phyloP scores from a whole-genome alignment of 1,140 invertebrate species.

The Caenorhabditis remanei region DNA sequence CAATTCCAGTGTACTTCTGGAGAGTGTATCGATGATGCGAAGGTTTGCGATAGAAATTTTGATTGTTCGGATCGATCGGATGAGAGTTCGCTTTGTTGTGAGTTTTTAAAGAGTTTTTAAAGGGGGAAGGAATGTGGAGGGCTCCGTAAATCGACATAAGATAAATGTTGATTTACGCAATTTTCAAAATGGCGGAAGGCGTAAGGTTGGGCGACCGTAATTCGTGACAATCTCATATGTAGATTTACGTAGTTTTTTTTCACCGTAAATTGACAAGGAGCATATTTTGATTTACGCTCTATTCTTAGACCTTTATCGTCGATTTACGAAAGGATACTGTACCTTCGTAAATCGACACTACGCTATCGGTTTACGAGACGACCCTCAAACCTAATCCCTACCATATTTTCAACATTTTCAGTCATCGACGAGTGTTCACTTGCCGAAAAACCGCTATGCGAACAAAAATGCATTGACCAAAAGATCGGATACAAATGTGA shows the following conservation, averaged over 20 bases:
- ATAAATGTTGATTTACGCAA: not conserved
- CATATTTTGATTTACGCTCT: too few species aligned
- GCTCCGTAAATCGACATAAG: not conserved
- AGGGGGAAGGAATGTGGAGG: slow-evolving; percentile 7
- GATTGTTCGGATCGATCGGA: slow-evolving; percentile 87
- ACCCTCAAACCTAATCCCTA: too few species aligned
- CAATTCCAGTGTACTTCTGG: slow-evolving; percentile 83
- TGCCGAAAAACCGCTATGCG: slow-evolving; percentile 91
- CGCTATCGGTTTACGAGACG: too few species aligned
- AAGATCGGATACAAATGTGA: slow-evolving; percentile 92
- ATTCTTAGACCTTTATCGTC: too few species aligned
- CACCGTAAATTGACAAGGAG: too few species aligned
- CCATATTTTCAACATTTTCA: slow-evolving; percentile 66
- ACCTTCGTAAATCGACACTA: too few species aligned
- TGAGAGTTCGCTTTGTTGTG: slow-evolving; percentile 91
- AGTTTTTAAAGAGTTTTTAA: slow-evolving; percentile 77
- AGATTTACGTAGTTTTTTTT: too few species aligned
- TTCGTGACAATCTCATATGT: too few species aligned
- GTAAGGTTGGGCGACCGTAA: too few species aligned
- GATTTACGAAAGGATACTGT: too few species aligned
- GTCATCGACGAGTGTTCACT: slow-evolving; percentile 93
- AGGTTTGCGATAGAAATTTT: slow-evolving; percentile 82
- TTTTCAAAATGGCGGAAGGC: too few species aligned
- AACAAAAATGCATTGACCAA: slow-evolving; percentile 93
- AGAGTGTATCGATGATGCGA: slow-evolving; percentile 82